These are phyloP conservation scores for Rostratula benghalensis DNA, from an alignment of 2,113 vertebrate genomes.

Conservation along the genomic window DNA sequence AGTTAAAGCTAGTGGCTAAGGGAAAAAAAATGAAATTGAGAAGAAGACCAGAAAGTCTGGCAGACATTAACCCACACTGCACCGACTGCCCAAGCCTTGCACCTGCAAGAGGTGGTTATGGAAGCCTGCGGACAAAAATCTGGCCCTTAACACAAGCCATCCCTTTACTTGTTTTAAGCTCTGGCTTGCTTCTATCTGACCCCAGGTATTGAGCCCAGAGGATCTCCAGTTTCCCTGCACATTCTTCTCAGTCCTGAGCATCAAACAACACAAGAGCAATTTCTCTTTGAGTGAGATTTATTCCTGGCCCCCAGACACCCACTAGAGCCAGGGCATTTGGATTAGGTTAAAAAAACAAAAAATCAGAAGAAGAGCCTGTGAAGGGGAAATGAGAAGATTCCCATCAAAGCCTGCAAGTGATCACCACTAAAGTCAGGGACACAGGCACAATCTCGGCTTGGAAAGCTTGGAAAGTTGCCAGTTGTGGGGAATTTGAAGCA, in stretches of 20 bases:
- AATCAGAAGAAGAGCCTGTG: background rate
- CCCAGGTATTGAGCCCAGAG: background rate
- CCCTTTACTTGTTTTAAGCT: background rate
- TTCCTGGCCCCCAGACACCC: background rate
- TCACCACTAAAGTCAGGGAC: background rate
- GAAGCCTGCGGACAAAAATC: background rate
- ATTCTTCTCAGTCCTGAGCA: background rate
- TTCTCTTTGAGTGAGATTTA: background rate
- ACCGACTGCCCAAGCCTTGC: fast-evolving
- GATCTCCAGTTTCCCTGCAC: background rate
- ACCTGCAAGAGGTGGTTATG: background rate
- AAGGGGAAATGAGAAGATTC: background rate
- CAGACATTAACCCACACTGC: background rate
- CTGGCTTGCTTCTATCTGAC: background rate
- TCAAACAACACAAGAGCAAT: background rate
- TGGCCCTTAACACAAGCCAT: background rate
- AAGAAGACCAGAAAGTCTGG: background rate
- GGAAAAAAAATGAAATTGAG: background rate
- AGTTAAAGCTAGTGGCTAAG: background rate
- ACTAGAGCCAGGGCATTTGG: background rate
- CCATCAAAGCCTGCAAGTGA: background rate
- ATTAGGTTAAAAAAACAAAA: background rate
- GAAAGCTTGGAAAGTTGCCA: background rate
- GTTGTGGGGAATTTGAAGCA: background rate
- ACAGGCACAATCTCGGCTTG: background rate